These are phyloP conservation scores for Stenchaetothrips biformis DNA, from an alignment of 2,888 invertebrate species.

Conservation along the genomic window DNA sequence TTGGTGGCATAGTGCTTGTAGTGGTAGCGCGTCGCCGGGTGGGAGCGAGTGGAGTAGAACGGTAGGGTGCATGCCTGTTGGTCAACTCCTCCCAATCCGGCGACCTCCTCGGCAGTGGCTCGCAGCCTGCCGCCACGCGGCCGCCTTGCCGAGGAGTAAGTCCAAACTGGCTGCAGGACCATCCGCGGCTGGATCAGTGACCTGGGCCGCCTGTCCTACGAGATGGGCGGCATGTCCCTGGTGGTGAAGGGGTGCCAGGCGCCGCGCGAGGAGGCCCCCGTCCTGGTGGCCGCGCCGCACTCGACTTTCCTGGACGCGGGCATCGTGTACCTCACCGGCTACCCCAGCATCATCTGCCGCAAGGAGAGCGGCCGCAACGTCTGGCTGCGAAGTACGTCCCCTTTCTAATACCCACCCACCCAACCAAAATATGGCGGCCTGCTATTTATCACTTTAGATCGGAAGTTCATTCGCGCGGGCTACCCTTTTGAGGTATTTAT, in stretches of 20 bases:
- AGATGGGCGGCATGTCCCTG: slow-evolving; percentile 73
- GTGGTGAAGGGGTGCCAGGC: slow-evolving; percentile 72
- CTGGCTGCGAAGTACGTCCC: slow-evolving; percentile 78
- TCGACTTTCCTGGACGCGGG: slow-evolving; percentile 85
- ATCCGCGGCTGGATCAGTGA: slow-evolving; percentile 61
- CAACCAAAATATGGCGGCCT: too few relatives aligned
- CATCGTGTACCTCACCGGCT: slow-evolving; percentile 73
- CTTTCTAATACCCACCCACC: slow-evolving; percentile 17
- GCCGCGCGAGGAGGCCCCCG: slow-evolving; percentile 71
- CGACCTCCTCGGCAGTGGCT: too few relatives aligned
- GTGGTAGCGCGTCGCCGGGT: too few relatives aligned
- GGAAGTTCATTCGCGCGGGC: neutral
- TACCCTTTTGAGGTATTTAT: slow-evolving; percentile 8
- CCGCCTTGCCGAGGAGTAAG: too few relatives aligned
- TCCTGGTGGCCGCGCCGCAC: slow-evolving; percentile 82
- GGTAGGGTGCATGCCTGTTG: too few relatives aligned
- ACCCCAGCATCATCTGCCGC: slow-evolving; percentile 79
- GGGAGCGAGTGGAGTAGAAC: too few relatives aligned
- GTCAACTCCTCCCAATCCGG: too few relatives aligned
- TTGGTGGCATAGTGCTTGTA: too few relatives aligned
- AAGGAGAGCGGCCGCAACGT: slow-evolving; percentile 73
- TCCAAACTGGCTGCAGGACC: neutral
- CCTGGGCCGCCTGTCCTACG: slow-evolving; percentile 67
- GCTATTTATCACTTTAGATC: neutral
- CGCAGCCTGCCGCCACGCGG: too few relatives aligned